phyloP scores from a whole-genome alignment of 2,113 vertebrate genomes.

The Thunnus maccoyii region DNA sequence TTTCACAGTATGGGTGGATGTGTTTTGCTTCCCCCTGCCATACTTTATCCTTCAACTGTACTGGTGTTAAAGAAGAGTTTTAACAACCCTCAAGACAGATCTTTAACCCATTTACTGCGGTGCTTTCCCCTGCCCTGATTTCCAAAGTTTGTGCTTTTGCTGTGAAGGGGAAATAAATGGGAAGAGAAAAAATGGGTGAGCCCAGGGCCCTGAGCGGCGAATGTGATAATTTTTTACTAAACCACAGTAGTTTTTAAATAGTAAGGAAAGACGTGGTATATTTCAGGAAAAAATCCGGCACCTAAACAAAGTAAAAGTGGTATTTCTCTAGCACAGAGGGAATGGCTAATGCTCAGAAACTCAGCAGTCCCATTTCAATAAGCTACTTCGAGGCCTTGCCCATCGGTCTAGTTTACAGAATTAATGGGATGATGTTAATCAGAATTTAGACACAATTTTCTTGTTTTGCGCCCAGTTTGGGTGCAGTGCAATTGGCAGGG shows the following conservation, averaged over 20 bases:
- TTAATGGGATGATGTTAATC: conserved; percentile 27
- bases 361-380: conserved; percentile 33
- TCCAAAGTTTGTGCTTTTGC: conserved; percentile 36
- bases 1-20: conserved; percentile 42
- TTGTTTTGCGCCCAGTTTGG: conserved; percentile 51
- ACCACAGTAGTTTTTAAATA: conserved; percentile 54
- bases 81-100: conserved; percentile 49
- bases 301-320: conserved; percentile 4
- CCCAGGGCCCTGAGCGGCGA: conserved; percentile 48
- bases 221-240: conserved; percentile 39
- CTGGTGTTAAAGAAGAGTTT: conserved; percentile 46
- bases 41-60: conserved; percentile 58
- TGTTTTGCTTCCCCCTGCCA: conserved; percentile 49
- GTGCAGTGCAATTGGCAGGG: conserved; percentile 28
- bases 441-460: conserved; percentile 49
- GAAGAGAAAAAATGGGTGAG: conserved; percentile 52
- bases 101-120: conserved; percentile 47
- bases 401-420: conserved; percentile 15
- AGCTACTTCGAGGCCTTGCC: conserved; percentile 17
- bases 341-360: background rate
- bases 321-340: conserved; percentile 11
- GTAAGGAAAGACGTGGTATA: conserved; percentile 1
- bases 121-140: conserved; percentile 48
- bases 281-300: conserved; percentile 38
- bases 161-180: conserved; percentile 53